These are phyloP conservation scores for Malurus leucopterus DNA, from an alignment of 2,797 vertebrate species.

Conservation along the genomic window DNA sequence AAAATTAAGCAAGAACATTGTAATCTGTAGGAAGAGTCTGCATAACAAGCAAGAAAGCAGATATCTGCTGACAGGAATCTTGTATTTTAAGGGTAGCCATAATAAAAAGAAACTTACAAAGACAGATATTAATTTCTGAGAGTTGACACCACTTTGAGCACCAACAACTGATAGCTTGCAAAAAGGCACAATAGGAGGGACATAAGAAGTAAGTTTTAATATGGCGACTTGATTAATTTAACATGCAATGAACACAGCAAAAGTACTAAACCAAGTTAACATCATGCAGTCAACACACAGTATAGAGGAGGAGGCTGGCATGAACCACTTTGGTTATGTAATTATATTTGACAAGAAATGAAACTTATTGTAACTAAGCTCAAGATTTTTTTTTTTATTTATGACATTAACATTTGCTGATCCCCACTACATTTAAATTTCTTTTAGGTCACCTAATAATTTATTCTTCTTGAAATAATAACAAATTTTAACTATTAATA, in stretches of 20 bases:
- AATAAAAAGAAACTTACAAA: conserved; percentile 70
- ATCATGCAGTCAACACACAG: conserved; percentile 48
- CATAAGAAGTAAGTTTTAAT: conserved; percentile 41
- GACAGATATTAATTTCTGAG: conserved; percentile 67
- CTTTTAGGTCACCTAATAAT: background rate
- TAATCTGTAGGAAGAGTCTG: conserved; percentile 3
- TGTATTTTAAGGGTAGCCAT: conserved; percentile 39
- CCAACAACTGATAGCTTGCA: conserved; percentile 67
- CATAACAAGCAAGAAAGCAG: conserved; percentile 24
- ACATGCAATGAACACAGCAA: conserved; percentile 62
- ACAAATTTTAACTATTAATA: background rate
- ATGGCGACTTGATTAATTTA: conserved; percentile 27
- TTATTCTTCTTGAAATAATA: background rate
- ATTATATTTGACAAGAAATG: conserved; percentile 21
- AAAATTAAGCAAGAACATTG: background rate
- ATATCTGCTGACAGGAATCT: conserved; percentile 26
- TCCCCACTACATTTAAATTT: background rate
- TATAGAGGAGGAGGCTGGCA: background rate
- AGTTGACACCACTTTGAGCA: conserved; percentile 68
- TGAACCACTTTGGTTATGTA: background rate
- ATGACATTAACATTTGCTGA: conserved; percentile 48
- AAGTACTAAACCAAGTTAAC: conserved; percentile 34
- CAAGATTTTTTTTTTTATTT: background rate
- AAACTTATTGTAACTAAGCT: conserved; percentile 22
- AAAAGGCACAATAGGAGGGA: conserved; percentile 66